phyloP scores from a whole-genome alignment of 2,888 invertebrate species.

The Ochropacha duplaris region DNA sequence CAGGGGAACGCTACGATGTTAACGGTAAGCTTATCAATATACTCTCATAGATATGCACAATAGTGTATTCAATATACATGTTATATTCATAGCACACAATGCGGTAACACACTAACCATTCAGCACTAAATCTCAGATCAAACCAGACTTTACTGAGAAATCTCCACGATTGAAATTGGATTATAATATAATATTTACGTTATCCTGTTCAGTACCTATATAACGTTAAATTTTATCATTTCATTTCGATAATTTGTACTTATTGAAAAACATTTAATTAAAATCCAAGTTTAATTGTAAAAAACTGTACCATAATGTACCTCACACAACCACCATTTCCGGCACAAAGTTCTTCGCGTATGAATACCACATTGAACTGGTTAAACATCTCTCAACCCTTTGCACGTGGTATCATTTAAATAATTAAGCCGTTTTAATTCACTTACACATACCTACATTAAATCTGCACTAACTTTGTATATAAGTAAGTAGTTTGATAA shows the following conservation, averaged over 20 bases:
- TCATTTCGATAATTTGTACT: not conserved
- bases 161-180: slow-evolving; percentile 29
- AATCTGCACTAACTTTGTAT: slow-evolving; percentile 1
- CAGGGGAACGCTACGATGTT: slow-evolving; percentile 55
- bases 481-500: slow-evolving; percentile 7
- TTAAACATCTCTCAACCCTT: not conserved
- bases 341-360: slow-evolving; percentile 2
- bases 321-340: slow-evolving; percentile 1
- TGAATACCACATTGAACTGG: slow-evolving; percentile 6
- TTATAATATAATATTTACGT: slow-evolving; percentile 6
- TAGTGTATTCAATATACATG: slow-evolving; percentile 1
- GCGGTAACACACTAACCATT: slow-evolving; percentile 23
- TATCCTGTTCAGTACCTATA: not conserved
- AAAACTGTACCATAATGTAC: not conserved
- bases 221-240: too few relatives aligned
- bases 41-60: slow-evolving; percentile 20
- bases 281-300: not conserved
- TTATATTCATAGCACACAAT: slow-evolving; percentile 30
- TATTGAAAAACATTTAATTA: not conserved
- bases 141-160: slow-evolving; percentile 12
- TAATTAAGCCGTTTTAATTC: not conserved
- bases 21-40: slow-evolving; percentile 49
- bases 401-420: not conserved
- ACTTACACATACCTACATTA: not conserved
- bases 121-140: slow-evolving; percentile 26